These are phyloP conservation scores for Yponomeuta malinellus DNA, from an alignment of 2,888 invertebrate genomes.

Conservation along the genomic window DNA sequence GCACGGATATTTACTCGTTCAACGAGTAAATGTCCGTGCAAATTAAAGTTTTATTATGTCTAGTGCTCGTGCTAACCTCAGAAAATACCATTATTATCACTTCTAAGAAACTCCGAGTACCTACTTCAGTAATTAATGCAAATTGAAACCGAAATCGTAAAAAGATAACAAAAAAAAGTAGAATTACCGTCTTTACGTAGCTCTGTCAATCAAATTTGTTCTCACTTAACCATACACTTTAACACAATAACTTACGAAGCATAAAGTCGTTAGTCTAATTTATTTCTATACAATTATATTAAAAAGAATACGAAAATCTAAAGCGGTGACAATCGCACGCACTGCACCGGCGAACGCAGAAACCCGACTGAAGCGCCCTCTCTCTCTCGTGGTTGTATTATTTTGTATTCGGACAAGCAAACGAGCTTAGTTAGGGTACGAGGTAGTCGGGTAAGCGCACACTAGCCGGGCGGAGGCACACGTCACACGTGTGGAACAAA, in stretches of 20 bases:
- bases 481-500: not conserved
- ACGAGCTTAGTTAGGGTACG: not conserved
- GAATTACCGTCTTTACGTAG: not conserved
- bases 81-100: too few relatives aligned
- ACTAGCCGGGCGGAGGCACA: not conserved
- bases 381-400: not conserved
- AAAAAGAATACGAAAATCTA: slow-evolving; percentile 52
- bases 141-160: not conserved
- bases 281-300: not conserved
- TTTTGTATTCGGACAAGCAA: not conserved
- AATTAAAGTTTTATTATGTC: too few relatives aligned
- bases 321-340: slow-evolving; percentile 54
- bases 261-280: not conserved
- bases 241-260: not conserved
- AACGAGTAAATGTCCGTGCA: too few relatives aligned
- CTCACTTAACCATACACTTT: not conserved
- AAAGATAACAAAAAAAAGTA: not conserved
- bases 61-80: too few relatives aligned
- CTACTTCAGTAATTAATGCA: not conserved
- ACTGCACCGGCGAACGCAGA: slow-evolving; percentile 60
- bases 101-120: too few relatives aligned
- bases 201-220: not conserved
- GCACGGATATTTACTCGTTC: too few relatives aligned
- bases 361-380: slow-evolving; percentile 59
- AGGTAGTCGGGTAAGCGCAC: not conserved